These are phyloP conservation scores for Erythrocercus mccallii DNA, from an alignment of 2,113 vertebrate species.

Conservation along the genomic window DNA sequence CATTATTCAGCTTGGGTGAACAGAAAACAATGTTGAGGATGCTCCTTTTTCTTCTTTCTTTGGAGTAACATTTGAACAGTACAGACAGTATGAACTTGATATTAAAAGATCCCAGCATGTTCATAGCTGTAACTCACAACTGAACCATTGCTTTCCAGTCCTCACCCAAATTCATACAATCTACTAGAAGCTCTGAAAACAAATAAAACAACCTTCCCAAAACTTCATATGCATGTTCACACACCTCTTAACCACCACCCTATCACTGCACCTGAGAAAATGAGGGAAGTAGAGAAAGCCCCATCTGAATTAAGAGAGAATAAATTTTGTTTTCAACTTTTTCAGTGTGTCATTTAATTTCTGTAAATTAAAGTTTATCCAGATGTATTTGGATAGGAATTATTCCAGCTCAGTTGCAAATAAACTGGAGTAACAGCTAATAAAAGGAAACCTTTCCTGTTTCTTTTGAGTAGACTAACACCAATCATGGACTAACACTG, in stretches of 20 bases:
- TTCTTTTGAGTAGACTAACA: neutral
- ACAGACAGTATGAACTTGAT: neutral
- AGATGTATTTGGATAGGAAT: neutral
- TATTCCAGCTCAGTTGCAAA: neutral
- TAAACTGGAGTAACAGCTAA: slow-evolving; percentile 11
- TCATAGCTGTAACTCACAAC: neutral
- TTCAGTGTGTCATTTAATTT: neutral
- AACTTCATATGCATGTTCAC: neutral
- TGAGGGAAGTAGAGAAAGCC: neutral
- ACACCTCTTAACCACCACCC: neutral
- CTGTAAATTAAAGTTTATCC: neutral
- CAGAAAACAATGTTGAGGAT: rapidly evolving
- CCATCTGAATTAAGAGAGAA: neutral
- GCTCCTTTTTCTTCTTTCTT: neutral
- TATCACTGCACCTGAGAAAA: neutral
- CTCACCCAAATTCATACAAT: neutral
- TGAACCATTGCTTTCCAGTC: neutral
- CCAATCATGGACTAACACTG: neutral
- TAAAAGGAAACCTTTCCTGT: slow-evolving; percentile 31
- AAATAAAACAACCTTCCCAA: neutral
- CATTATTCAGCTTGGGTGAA: neutral
- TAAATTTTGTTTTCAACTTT: neutral
- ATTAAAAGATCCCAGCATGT: neutral
- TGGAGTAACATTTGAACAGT: neutral
- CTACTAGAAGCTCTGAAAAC: neutral